Conservation (phyloP, 1,140 invertebrate species). For the Sycophaga agraensis region DNA sequence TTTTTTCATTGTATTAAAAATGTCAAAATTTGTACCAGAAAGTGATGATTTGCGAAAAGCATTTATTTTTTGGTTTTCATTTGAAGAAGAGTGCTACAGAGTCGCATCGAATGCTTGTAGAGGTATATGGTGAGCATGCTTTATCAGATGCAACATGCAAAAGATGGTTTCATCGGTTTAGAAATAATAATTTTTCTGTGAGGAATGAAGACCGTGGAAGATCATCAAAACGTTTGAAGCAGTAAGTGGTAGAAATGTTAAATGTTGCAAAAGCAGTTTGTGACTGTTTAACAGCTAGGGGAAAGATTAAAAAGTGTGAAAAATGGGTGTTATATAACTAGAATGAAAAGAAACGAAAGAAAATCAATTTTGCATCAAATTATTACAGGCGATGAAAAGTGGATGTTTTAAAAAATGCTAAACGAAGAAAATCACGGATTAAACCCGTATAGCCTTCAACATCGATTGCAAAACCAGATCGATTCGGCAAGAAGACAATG, state of each 20-base stretch:
- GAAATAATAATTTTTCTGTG: background rate
- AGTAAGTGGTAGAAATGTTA: background rate
- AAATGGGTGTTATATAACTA: slow-evolving; percentile 37
- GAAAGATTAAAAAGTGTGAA: slow-evolving; percentile 39
- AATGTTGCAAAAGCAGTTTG: slow-evolving; percentile 32
- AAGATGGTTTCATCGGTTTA: background rate
- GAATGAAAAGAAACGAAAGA: slow-evolving; percentile 8
- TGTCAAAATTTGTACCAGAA: slow-evolving; percentile 20
- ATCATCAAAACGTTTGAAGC: slow-evolving; percentile 10
- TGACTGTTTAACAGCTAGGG: slow-evolving; percentile 32
- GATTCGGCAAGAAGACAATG: slow-evolving; percentile 26
- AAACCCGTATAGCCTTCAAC: slow-evolving; percentile 10
- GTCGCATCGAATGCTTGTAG: background rate
- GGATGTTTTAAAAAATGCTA: slow-evolving; percentile 34
- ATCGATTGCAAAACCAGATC: slow-evolving; percentile 24
- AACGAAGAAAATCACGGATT: slow-evolving; percentile 34
- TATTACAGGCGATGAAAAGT: slow-evolving; percentile 23
- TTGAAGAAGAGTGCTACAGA: background rate
- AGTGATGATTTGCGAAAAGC: background rate
- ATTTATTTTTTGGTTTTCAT: background rate
- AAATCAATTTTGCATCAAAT: slow-evolving; percentile 31
- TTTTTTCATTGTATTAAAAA: slow-evolving; percentile 17
- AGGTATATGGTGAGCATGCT: background rate
- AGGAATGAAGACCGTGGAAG: background rate
- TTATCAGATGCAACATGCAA: background rate